Evolutionary conservation across 2,113 vertebrate genomes (phyloP).

Genomic region (Charina bottae): DNA sequence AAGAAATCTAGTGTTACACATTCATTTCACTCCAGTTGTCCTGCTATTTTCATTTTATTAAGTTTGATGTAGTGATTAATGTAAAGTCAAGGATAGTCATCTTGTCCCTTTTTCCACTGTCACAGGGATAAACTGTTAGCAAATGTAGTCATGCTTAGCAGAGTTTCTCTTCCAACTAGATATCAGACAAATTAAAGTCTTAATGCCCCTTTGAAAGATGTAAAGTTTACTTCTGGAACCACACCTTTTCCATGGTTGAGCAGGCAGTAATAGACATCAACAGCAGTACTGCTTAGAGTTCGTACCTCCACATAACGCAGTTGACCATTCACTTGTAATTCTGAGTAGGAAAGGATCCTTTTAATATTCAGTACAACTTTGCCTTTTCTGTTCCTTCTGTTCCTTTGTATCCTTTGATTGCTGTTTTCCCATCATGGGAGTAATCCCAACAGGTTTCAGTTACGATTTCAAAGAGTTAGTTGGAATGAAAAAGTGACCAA

Average conservation of each 20-base stretch:
- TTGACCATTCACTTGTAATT: not conserved
- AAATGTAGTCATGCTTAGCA: not conserved
- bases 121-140: not conserved
- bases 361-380: not conserved
- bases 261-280: not conserved
- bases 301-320: not conserved
- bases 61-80: not conserved
- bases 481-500: slow-evolving; percentile 20
- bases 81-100: not conserved
- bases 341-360: not conserved
- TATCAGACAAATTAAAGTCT: not conserved
- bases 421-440: not conserved
- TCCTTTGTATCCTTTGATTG: not conserved
- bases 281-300: not conserved
- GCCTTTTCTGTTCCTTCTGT: not conserved
- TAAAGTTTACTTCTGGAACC: not conserved
- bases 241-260: not conserved
- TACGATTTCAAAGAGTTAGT: not conserved
- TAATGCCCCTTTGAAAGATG: not conserved
- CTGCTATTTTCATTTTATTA: not conserved
- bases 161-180: not conserved
- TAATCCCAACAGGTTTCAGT: not conserved
- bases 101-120: not conserved
- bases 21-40: not conserved
- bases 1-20: not conserved